These are phyloP conservation scores for Rhegmatorhina hoffmannsi DNA, from an alignment of 2,113 vertebrate species.

Conservation along the genomic window DNA sequence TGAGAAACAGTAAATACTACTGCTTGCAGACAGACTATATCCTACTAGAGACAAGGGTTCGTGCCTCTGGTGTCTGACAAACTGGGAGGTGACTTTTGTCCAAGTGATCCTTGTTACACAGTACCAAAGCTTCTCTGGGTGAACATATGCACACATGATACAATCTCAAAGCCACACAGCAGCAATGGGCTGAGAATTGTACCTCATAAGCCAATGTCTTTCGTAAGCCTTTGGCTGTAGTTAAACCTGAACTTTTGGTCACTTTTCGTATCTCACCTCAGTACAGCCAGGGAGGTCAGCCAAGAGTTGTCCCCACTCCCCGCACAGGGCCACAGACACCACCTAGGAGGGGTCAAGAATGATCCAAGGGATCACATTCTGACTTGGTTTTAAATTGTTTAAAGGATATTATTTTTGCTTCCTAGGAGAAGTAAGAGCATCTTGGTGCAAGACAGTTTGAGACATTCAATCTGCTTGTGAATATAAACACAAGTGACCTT, in stretches of 20 bases:
- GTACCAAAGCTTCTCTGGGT: not conserved
- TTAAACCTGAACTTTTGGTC: not conserved
- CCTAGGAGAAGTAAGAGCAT: not conserved
- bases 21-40: not conserved
- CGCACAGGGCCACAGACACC: accelerated
- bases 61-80: not conserved
- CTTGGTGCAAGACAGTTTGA: not conserved
- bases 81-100: not conserved
- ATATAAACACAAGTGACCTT: not conserved
- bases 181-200: not conserved
- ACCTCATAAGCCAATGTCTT: accelerated
- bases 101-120: accelerated
- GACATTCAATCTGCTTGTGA: accelerated
- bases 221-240: not conserved
- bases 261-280: not conserved
- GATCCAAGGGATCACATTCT: not conserved
- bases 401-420: not conserved
- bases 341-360: not conserved
- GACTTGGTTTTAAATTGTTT: not conserved
- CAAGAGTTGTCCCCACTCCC: not conserved
- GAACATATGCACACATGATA: accelerated
- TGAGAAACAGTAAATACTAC: not conserved
- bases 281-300: not conserved
- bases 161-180: accelerated
- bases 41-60: not conserved